Evolutionary conservation across 2,888 invertebrate species (phyloP).

Genomic region (Apamea crenata): DNA sequence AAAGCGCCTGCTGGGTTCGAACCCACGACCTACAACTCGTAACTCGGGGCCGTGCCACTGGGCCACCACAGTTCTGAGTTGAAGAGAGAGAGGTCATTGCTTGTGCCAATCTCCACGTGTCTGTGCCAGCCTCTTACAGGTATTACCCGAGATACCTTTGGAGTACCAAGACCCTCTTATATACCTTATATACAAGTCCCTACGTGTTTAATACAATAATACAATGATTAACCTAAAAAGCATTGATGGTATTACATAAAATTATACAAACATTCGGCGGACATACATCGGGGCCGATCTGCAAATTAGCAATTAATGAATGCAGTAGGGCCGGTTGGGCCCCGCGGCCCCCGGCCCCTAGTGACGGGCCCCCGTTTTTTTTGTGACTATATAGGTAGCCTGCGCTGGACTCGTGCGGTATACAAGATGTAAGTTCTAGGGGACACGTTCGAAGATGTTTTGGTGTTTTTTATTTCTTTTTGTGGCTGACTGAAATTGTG

Average conservation of each 20-base stretch:
- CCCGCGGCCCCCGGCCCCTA: conserved; percentile 64
- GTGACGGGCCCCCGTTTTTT: conserved; percentile 72
- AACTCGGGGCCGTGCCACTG: not conserved
- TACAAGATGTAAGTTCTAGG: conserved; percentile 64
- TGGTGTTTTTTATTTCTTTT: not conserved
- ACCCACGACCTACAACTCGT: not conserved
- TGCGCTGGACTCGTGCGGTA: conserved; percentile 76
- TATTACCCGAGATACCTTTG: not conserved
- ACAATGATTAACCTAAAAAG: conserved; percentile 57
- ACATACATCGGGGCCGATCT: conserved; percentile 84
- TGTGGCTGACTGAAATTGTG: not conserved
- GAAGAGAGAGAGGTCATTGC: not conserved
- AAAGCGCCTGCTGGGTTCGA: not conserved
- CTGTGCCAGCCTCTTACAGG: not conserved
- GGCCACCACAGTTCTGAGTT: too few relatives aligned
- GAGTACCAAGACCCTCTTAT: not conserved
- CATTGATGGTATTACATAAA: conserved; percentile 62
- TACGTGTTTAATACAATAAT: not conserved
- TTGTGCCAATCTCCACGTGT: not conserved
- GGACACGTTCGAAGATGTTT: conserved; percentile 69
- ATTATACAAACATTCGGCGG: conserved; percentile 67
- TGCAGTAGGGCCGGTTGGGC: conserved; percentile 78
- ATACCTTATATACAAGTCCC: not conserved
- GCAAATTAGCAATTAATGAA: conserved; percentile 90
- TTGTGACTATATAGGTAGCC: conserved; percentile 84